phyloP scores from a whole-genome alignment of 2,113 vertebrate species.

The Neotragus pygmaeus region DNA sequence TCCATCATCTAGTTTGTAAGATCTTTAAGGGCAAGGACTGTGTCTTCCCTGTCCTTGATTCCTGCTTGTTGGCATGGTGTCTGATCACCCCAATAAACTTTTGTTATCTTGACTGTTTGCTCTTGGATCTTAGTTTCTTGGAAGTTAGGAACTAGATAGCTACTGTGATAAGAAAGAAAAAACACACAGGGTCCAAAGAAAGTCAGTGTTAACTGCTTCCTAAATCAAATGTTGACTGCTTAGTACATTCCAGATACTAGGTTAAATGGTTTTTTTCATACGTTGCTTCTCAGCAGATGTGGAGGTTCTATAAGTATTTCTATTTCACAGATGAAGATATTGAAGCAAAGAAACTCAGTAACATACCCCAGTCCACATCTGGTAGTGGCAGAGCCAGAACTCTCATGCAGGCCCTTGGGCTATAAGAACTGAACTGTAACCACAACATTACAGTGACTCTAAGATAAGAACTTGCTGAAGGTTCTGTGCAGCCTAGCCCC shows the following conservation, averaged over 20 bases:
- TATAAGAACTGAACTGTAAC: background rate
- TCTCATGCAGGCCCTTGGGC: no score
- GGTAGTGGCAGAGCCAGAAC: background rate
- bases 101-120: background rate
- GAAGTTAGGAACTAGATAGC: background rate
- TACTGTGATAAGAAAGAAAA: background rate
- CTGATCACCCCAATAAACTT: background rate
- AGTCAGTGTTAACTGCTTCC: background rate
- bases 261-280: background rate
- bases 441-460: background rate
- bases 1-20: background rate
- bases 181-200: background rate
- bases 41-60: background rate
- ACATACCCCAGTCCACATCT: background rate
- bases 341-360: background rate
- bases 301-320: background rate
- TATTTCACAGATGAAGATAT: background rate
- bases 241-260: background rate
- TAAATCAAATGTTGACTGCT: background rate
- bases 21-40: background rate
- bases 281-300: background rate
- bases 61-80: accelerated
- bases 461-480: background rate
- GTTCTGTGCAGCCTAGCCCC: background rate
- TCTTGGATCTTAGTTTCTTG: background rate